Base-by-base conservation (phyloP, 2,113 vertebrate species). In the Pygoscelis adeliae region DNA sequence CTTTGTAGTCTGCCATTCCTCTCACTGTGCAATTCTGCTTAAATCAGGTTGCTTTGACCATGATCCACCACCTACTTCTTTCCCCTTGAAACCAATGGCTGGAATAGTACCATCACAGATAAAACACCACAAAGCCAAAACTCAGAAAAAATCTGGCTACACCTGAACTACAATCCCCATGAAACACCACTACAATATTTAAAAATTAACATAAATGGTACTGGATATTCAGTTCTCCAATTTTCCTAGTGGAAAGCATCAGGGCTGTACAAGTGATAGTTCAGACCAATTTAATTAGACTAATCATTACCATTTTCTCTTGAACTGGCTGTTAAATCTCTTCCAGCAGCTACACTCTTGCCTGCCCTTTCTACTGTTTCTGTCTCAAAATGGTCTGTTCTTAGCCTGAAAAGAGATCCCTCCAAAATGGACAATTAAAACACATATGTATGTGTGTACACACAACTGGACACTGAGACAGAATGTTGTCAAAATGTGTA, bases 91-190 rank as follows among this genome's bases (percentile, higher is more conserved):
- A 53, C 4, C 3, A 20, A 20, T n/a, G 6, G 4, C 2, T 34
- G 1, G 4, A 38, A 38, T 44, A n/a, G 5, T n/a, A 29, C 10
- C 5, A 26, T 12, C 40, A 20, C 10, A 22, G 16, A n/a, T 71
- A 38, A 49, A 82, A n/a, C 36, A 50, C 6, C 21, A 36, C 16
- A 66, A 56, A 56, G 42, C 4, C 13, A 61, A 42, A 53, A 49
- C 2, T 4, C 15, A 15, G 17, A 71, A 61, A 5, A 61, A 59
- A 63, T 18, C 23, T 3, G 0, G 3, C 21, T 44, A 10, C 10
- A 36, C 21, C 40, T 55, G n/a, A 61, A 44, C 5, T 55, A 22
- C 26, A 53, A 3, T 22, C 20, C 21, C 12, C 22, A 23, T 15
- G n/a, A 61, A 29, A 10, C 13, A 47, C 21, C 4, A 59, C 8